Base-by-base conservation (phyloP, 2,888 invertebrate species). In the Parelbella ahira region DNA sequence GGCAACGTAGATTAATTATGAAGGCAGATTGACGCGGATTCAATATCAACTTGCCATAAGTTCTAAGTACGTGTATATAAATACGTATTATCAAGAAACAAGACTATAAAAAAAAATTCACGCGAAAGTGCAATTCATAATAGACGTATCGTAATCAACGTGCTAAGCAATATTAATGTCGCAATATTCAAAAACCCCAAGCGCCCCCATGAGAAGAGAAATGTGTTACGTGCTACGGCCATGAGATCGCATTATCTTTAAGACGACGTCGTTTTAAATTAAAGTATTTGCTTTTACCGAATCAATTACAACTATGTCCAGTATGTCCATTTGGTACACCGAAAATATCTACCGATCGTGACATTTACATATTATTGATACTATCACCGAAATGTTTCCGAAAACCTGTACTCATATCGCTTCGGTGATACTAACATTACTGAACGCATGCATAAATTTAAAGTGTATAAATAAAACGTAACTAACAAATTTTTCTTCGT, bases 351-450 rank as follows among this genome's bases (percentile, higher is more conserved):
- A 21, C 44, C 47, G 43, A 49, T 46, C 24, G 30, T 24, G 42
- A 42, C 50, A 56, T 55, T 58, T 45, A 51, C 54, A 58, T 56
- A 58, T 52, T 55, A 57, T 54, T 53, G 54, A 53, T 53, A 46
- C 39, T 58, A 60, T 60, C 59, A 47, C 38, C 12, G 11, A 47
- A 45, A 54, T 51, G 50, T 52, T 48, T 53, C 45, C 44, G 37
- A 45, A 37, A 53, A 51, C 52, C 48, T 49, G 50, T 50, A 53
- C 47, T 38, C 37, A 46, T 53, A 46, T 42, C 33, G 39, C 33
- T 12, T 24, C 32, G 33, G 27, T 41, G 25, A 24, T 24, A 45
- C 42, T 46, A 47, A 39, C 46, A 47, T 49, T 38, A 50, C 34
- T 28, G 41, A 44, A 41, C 30, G 43, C 32, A 25, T 43, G 44